Base-by-base conservation (phyloP, 2,888 invertebrate species). In the Acrobasis repandana region DNA sequence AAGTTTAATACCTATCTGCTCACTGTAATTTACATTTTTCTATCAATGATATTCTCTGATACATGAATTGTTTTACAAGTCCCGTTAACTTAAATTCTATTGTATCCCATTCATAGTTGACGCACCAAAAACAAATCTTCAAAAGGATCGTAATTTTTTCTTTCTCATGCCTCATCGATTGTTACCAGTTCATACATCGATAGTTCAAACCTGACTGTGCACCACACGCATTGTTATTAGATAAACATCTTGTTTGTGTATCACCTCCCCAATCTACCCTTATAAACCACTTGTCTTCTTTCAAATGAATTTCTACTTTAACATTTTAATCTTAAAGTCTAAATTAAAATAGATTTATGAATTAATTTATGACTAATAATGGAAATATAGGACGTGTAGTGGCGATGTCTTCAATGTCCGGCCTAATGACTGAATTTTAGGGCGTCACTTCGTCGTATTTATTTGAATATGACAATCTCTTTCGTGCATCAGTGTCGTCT, bases 171-270 rank as follows among this genome's bases (percentile, higher is more conserved):
- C 38, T 38, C 15, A 16, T 58, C 58, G 49, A 58, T 58, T 58
- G 58, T 58, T 58, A 36, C 48, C 36, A 50, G 20, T 46, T 59
- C 59, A 59, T 59, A 59, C 59, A 54, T 47, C 60, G 60, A 52
- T 38, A 60, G 60, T 52, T 60, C 33, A 59, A 58, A 67, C 67
- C 69, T 72, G 73, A 72, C 76, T 65, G 66, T 60, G 73, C 79
- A 77, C 86, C 89, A 87, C 89, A 88, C 88, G 82, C 88, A 87
- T 90, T 88, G 89, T 86, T 79, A 67, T 67, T 75, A 70, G 90
- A 90, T 90, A 88, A 87, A 63, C 73, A 90, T 90, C 89, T 81
- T 71, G 79, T 85, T 83, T 74, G 83, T 83, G 85, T 82, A 83
- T 86, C 82, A 85, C 80, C 77, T 74, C 73, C 77, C 72, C 71